Percentiles rank a stretch among this genome's conserved stretches.
phyloP scores from a whole-genome alignment of 2,113 vertebrate species.

The Myanophis thanlyinensis region DNA sequence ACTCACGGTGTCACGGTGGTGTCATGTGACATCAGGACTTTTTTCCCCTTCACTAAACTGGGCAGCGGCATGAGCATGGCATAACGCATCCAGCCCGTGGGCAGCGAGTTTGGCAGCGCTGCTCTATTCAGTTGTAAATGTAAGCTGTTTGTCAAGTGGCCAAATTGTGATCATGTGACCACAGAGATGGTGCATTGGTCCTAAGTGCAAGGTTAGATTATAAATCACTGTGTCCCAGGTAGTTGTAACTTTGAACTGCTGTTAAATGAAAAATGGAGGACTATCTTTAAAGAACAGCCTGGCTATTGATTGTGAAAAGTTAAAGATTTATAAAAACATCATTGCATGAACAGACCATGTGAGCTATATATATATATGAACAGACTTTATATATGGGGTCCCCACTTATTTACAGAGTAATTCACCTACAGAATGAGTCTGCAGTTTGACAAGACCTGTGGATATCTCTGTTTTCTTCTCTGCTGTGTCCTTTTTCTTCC shows the following conservation, averaged over 20 bases:
- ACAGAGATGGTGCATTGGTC: background rate
- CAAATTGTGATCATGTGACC: background rate
- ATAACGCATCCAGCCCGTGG: no score
- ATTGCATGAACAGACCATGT: background rate
- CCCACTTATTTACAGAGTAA: background rate
- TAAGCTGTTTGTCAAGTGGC: background rate
- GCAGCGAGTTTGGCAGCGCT: no score
- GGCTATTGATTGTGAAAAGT: background rate
- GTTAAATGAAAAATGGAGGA: background rate
- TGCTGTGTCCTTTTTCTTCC: background rate
- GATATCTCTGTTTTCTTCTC: background rate
- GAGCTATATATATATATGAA: background rate
- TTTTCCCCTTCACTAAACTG: no score
- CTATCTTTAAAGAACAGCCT: background rate
- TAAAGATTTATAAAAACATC: background rate
- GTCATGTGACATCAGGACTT: no score
- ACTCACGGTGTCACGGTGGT: no score
- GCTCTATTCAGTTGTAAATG: background rate
- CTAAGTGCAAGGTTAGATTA: background rate
- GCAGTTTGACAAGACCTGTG: background rate
- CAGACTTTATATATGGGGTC: background rate
- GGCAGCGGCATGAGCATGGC: no score
- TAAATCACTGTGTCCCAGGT: background rate
- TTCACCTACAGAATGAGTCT: background rate
- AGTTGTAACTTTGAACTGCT: background rate